Base-by-base conservation (phyloP, 2,888 invertebrate species). In the Apodemia hepburni region DNA sequence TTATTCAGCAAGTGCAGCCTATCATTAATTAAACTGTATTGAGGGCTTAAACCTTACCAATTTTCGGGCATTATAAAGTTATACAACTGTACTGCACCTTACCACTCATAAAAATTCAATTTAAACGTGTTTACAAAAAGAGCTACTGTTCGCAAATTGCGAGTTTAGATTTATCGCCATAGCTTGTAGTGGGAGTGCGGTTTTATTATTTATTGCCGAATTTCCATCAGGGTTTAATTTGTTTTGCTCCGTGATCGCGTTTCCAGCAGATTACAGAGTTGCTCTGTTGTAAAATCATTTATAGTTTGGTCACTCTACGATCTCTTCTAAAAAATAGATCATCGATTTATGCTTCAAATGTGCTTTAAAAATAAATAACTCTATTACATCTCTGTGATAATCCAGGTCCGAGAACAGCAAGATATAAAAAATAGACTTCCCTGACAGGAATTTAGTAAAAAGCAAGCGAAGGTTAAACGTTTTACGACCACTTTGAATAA, bases 161-260 rank as follows among this genome's bases (percentile, higher is more conserved):
- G 29, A 57, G 54, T 17, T 17, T 47, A 47, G 22, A 57, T 57
- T 57, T 57, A 57, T 27, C 12, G 3, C 51, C 27, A 22, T 57
- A 57, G 54, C 54, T 57, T 57, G 29, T 29, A 57, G 29, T 57
- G 54, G 12, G 54, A n/a, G n/a, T 57, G 54, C 29, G 54, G 45
- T 47, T 47, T 45, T 12, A 22, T 49, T 51, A 49, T 61, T 54
- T 51, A 61, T 51, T 35, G 54, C 49, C 54, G 54, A 18, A 61
- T 61, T 61, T 61, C 61, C 51, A 61, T 35, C 61, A 54, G 61
- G 54, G 38, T 33, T 61, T 61, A 61, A 61, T 61, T 61, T 61
- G 61, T 61, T 54, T 61, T 57, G 54, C 27, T 57, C 54, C 54
- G 54, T 29, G 54, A 57, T 57, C 54, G 54, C 29, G 27, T 57